phyloP scores from a whole-genome alignment of 37 sponge, comb jelly and placozoan genomes.

The Chondrilla cf. caribensis region DNA sequence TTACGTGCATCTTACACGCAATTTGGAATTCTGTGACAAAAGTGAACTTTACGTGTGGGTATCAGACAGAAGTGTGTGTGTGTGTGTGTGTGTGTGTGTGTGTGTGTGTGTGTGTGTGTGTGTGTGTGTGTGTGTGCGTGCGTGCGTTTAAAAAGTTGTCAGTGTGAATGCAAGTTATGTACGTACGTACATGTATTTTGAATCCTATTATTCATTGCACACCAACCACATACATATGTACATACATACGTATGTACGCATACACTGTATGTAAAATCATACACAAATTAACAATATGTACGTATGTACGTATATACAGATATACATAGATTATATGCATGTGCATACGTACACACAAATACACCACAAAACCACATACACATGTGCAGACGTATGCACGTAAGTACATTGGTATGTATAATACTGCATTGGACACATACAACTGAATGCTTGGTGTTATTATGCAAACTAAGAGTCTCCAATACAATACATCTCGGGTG shows the following conservation, averaged over 20 bases:
- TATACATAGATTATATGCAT: background rate
- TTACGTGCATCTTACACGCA: no score
- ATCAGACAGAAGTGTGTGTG: background rate
- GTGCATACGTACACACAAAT: no score
- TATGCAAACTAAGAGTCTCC: no score
- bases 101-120: constrained; percentile 3
- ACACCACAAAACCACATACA: no score
- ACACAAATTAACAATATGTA: background rate
- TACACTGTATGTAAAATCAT: background rate
- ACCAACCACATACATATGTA: background rate
- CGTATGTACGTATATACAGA: background rate
- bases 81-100: background rate
- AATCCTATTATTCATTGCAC: no score
- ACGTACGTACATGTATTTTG: background rate
- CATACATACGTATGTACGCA: background rate
- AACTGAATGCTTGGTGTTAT: no score
- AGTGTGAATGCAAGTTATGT: constrained; percentile 7
- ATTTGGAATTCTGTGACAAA: no score
- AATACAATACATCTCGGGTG: no score
- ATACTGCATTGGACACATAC: no score
- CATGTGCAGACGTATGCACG: no score
- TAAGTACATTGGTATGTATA: no score
- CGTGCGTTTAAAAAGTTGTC: background rate
- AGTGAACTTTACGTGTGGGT: no score
- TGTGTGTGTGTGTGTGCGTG: constrained; percentile 4